Base-by-base conservation (phyloP, 2,888 invertebrate genomes). In the Leptinotarsa haldemani region DNA sequence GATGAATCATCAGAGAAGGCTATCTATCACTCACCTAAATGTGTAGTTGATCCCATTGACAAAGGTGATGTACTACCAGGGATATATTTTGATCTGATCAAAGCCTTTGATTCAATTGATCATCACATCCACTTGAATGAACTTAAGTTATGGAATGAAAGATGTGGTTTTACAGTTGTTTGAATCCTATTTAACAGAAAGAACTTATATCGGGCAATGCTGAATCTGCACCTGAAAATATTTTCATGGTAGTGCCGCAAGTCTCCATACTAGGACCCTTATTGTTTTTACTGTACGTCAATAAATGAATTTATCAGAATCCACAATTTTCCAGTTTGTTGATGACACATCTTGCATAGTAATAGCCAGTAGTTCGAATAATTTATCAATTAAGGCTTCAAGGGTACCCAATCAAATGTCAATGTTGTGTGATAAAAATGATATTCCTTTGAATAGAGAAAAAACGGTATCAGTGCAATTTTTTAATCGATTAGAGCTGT, bases 341-440 rank as follows among this genome's bases (percentile, higher is more conserved):
- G 63, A 63, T 63, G 25, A 63, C 30, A 20, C 30, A n/a, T 5
- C 63, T 25, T 63, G 63, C 30, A 25, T 63, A 22, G 63, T 63
- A 15, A 15, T 12, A 48, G 48, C 48, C 15, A 48, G 9, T 48
- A 48, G 48, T 4, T 15, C 9, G 12, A 12, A 15, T 12, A 9
- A 48, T 48, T 0, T 48, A 48, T 48, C 48, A 48, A 48, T 48
- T 2, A 48, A 48, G 15, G 48, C 15, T 48, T 48, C 16, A 12
- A 48, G 4, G 16, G 48, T 48, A 48, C 16, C 48, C 15, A 48
- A 16, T 12, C 12, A 48, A 48, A 48, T 48, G 48, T 15, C 48
- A 48, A 4, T 25, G 25, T 48, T 13, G 48, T 48, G 48, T 48
- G 48, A 48, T 4, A 48, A 15, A 48, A 48, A 48, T 48, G 15